phyloP scores from a whole-genome alignment of 2,888 invertebrate species.

The Lycaena phlaeas region DNA sequence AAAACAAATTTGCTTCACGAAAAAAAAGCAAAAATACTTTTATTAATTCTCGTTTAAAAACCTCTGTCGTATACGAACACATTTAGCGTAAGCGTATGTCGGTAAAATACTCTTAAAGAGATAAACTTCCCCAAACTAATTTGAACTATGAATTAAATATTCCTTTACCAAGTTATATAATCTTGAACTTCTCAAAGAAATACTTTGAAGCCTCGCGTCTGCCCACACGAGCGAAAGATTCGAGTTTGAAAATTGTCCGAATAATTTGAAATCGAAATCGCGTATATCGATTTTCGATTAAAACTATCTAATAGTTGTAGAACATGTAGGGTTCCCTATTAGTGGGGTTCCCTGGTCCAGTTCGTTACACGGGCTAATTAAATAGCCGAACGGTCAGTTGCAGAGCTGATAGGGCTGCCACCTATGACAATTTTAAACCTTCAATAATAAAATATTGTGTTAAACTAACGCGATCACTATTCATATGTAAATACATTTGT shows the following conservation, averaged over 20 bases:
- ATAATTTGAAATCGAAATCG: not conserved
- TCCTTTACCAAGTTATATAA: not conserved
- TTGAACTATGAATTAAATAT: not conserved
- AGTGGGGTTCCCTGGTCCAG: not conserved
- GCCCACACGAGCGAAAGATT: not conserved
- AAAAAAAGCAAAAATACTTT: too few species aligned
- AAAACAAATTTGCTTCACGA: too few species aligned
- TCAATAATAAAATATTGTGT: too few species aligned
- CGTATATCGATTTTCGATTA: not conserved
- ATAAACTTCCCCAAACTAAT: too few species aligned
- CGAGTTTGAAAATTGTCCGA: not conserved
- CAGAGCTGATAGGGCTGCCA: not conserved
- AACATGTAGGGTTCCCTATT: not conserved
- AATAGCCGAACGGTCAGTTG: constrained; percentile 1
- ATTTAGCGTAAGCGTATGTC: too few species aligned
- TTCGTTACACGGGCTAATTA: constrained; percentile 2
- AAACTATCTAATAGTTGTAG: not conserved
- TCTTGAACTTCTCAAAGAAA: constrained; percentile 2
- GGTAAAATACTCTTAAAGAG: too few species aligned
- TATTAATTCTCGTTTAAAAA: too few species aligned
- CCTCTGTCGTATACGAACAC: too few species aligned
- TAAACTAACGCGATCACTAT: too few species aligned
- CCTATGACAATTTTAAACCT: too few species aligned
- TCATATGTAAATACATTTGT: too few species aligned
- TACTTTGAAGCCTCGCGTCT: not conserved